Evolutionary conservation across 2,113 vertebrate species (phyloP).

Genomic region (Cichladusa arquata): DNA sequence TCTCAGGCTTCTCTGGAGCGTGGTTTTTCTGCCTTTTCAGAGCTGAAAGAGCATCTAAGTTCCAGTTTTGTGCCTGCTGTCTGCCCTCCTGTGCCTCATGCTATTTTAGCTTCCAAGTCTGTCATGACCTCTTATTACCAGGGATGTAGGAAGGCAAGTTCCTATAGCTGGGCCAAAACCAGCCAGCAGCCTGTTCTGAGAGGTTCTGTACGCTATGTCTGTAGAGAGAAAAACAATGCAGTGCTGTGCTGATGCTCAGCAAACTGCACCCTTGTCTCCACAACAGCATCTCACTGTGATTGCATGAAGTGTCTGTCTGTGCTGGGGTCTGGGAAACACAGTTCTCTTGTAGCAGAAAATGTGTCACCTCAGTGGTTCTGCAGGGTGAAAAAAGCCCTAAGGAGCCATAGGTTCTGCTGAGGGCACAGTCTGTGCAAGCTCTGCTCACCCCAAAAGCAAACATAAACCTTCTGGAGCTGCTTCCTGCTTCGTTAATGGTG

Average conservation of each 20-base stretch:
- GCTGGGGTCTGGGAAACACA: neutral
- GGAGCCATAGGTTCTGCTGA: accelerated
- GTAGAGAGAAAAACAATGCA: neutral
- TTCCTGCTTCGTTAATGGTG: neutral
- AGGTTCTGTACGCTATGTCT: neutral
- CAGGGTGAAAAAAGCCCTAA: neutral
- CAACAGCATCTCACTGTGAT: neutral
- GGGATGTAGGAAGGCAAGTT: neutral
- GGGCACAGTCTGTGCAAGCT: neutral
- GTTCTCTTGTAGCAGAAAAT: neutral
- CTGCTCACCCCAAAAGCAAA: conserved; percentile 16
- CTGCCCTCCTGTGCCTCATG: neutral
- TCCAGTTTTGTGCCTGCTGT: neutral
- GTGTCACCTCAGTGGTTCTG: neutral
- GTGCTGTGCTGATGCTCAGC: neutral
- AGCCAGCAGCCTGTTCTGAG: neutral
- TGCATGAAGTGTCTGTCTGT: neutral
- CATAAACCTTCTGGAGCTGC: neutral
- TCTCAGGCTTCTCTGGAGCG: neutral
- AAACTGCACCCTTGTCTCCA: neutral
- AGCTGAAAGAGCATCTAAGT: too few relatives aligned
- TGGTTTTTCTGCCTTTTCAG: neutral
- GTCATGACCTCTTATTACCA: neutral
- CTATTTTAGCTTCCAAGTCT: neutral
- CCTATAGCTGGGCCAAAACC: neutral